A percentile compares a stretch with the other conserved stretches of the same genome.
phyloP scores from a whole-genome alignment of 2,888 invertebrate species.

The Drosophila atripex region DNA sequence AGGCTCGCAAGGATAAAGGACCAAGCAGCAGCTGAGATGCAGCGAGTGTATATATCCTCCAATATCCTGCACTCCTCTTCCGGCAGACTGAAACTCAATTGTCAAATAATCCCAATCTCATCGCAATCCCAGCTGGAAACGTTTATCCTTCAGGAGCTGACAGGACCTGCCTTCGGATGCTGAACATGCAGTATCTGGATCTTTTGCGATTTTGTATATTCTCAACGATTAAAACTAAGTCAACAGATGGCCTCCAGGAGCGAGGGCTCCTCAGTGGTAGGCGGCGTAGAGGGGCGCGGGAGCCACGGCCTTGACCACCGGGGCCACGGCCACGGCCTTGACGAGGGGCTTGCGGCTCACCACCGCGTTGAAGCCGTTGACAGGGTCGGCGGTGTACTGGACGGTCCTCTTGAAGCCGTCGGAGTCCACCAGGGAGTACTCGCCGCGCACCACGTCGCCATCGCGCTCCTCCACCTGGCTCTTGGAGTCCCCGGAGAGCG shows the following conservation, averaged over 20 bases:
- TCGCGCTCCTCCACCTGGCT: conserved; percentile 82
- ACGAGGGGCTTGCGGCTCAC: conserved; percentile 74
- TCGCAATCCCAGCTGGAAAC: conserved; percentile 1
- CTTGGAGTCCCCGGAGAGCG: conserved; percentile 82
- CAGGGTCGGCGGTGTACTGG: conserved; percentile 81
- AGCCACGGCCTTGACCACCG: conserved; percentile 37
- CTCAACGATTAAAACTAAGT: conserved; percentile 19
- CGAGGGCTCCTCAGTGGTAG: conserved; percentile 7
- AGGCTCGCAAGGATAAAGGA: background rate
- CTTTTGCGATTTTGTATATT: conserved; percentile 1
- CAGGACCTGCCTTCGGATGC: background rate
- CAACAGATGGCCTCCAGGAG: background rate
- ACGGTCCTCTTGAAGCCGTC: conserved; percentile 83
- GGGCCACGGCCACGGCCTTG: conserved; percentile 53
- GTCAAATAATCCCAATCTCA: conserved; percentile 3
- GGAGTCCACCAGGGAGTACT: conserved; percentile 82
- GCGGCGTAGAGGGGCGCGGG: conserved; percentile 50
- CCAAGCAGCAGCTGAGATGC: too few species aligned
- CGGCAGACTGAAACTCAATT: conserved; percentile 9
- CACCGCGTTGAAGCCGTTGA: conserved; percentile 82
- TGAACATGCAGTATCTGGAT: background rate
- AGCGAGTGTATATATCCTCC: background rate
- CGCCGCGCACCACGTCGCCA: conserved; percentile 83
- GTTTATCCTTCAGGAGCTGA: background rate
- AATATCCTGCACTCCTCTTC: background rate